Base-by-base conservation (phyloP, 2,113 vertebrate genomes). In the Podocnemis expansa region DNA sequence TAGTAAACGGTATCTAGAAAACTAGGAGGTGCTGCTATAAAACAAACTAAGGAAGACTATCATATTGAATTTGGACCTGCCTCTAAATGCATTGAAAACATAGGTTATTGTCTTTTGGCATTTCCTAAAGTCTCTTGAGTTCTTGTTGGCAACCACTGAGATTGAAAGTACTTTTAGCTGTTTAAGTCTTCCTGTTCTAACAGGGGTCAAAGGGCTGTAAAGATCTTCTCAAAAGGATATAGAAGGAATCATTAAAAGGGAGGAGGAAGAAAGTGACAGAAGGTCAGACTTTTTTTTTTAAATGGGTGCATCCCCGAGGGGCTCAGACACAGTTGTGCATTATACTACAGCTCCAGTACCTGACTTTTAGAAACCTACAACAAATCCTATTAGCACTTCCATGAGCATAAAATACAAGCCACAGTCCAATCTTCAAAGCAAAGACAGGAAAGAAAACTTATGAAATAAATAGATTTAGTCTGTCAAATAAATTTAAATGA, bases 171-270 rank as follows among this genome's bases (percentile, higher is more conserved):
- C 98, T 97, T 97, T 97, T 96, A 97, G 97, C 98, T 98, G 94
- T 97, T 97, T 97, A 98, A 98, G 96, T 97, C 97, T 96, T 97
- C 97, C 95, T 97, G 95, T 97, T 97, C 97, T 98, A 97, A 98
- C 98, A 98, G 98, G 97, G 98, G 98, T 98, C 98, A 98, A 97
- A 98, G 97, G 98, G 97, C 97, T 97, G 91, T 97, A 98, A 98
- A 98, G 97, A 98, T 98, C 98, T 98, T 97, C 97, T 98, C 97
- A 96, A 97, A 98, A 97, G 98, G 98, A 98, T 97, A 97, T 97
- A 97, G 96, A 98, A 98, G 89, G 96, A 98, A 98, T 98, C 98
- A 98, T 98, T 98, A 98, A 98, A 98, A 97, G 96, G 97, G 97
- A 98, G 97, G 97, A 97, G 97, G 96, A 97, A 91, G 93, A 97